Evolutionary conservation across 2,113 vertebrate genomes (phyloP), one percentile per base, ranked within the genome.

Genomic region (Hippocampus comes): DNA sequence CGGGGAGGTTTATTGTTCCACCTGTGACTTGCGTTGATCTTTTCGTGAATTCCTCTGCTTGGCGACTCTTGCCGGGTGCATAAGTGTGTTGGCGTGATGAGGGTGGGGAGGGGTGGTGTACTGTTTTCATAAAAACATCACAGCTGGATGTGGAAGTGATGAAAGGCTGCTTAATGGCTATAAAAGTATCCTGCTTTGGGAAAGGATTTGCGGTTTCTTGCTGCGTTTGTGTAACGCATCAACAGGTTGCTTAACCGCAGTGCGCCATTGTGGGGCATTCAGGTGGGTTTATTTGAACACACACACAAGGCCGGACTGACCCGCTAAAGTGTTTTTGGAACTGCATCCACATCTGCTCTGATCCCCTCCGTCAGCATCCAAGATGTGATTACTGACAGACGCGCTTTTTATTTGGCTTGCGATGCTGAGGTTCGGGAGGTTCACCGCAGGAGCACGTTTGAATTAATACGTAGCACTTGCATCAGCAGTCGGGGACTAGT

Each of bases 341-440:
- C 72, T 75, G 77, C 87, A 81, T 75, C 80, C 76, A 79, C 60
- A 65, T 88, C 86, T 89, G 78, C 79, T 74, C 89, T 69, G 75
- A 79, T 76, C 79, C 75, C 86, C 76, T 87, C 86, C 83, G 75
- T 89, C 87, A 87, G 71, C 79, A 79, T 86, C 70, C 67, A 68
- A 74, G 83, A 87, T 76, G 83, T 80, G 74, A 70, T 70, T 41
- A 80, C 78, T 88, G 88, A 89, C 88, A 88, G 87, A 88, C 83
- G 76, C 63, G 76, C 68, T 77, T 74, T 42, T 9, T 67, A 63
- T 74, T 78, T 63, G 64, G 48, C 25, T 49, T 14, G 57, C 46
- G 51, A 56, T 46, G 73, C 65, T 43, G 21, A 38, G 34, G 55
- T 76, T 75, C 64, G 68, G 15, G 63, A 56, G 73, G 60, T 65